phyloP scores from a whole-genome alignment of 2,888 invertebrate species.

The Cephus pygmeus region DNA sequence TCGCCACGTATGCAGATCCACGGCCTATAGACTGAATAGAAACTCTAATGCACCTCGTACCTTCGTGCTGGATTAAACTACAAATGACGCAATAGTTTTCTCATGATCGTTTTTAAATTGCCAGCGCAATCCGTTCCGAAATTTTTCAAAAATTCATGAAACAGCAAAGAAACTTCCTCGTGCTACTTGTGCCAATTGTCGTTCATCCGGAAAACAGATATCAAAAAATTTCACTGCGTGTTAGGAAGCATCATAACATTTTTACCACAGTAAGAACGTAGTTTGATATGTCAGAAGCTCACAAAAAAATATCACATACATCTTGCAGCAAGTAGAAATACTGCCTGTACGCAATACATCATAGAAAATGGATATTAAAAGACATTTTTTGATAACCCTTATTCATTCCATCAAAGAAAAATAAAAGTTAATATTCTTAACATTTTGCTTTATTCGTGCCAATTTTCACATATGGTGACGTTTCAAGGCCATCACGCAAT shows the following conservation, averaged over 20 bases:
- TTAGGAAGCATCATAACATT: no score
- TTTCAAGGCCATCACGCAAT: neutral
- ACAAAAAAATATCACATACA: no score
- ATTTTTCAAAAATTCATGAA: neutral
- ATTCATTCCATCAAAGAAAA: neutral
- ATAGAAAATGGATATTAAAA: no score
- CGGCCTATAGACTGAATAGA: neutral
- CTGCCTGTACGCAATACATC: no score
- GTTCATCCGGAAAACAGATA: neutral
- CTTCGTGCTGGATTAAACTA: neutral
- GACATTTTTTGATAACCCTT: neutral
- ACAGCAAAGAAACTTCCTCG: neutral
- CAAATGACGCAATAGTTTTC: neutral
- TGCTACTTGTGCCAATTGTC: neutral
- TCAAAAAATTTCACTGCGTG: neutral
- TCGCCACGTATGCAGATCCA: neutral
- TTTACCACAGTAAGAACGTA: no score
- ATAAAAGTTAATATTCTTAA: neutral
- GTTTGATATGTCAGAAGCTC: no score
- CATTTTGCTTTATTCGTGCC: neutral
- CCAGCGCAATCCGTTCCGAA: neutral
- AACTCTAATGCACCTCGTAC: neutral
- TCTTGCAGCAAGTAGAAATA: no score
- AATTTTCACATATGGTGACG: neutral
- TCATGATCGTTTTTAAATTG: neutral